phyloP scores from a whole-genome alignment of 2,797 vertebrate species.

The Cryptoblepharus egeriae region DNA sequence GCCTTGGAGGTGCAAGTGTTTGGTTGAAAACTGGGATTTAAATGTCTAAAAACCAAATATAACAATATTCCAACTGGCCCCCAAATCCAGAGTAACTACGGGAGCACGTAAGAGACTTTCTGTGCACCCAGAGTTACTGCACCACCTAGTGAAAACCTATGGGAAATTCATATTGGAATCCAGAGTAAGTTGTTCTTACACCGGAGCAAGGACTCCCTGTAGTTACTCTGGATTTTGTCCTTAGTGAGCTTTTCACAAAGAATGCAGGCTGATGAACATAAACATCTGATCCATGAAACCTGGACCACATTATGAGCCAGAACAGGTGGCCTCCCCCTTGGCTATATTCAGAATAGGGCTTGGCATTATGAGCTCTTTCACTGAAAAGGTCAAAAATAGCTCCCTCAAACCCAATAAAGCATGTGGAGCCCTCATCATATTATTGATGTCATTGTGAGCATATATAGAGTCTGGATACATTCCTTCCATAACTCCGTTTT shows the following conservation, averaged over 20 bases:
- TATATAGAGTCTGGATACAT: no score
- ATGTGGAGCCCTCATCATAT: background rate
- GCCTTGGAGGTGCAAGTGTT: background rate
- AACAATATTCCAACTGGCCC: background rate
- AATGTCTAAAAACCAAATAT: background rate
- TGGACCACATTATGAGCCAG: background rate
- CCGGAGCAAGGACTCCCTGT: no score
- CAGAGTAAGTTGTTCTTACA: no score
- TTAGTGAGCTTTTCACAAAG: background rate
- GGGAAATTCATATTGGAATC: no score
- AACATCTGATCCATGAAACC: background rate
- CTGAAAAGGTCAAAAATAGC: background rate
- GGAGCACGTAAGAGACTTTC: no score
- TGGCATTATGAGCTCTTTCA: background rate
- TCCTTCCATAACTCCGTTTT: no score
- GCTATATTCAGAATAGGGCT: no score
- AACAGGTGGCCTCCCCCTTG: background rate
- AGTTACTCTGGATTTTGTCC: no score
- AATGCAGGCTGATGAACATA: background rate
- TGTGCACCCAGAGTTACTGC: no score
- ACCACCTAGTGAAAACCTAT: no score
- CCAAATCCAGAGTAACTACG: no score
- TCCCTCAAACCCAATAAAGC: no score
- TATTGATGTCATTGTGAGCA: background rate
- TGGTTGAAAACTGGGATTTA: background rate